Conservation (phyloP, 2,888 invertebrate species). For the Chesias legatella region DNA sequence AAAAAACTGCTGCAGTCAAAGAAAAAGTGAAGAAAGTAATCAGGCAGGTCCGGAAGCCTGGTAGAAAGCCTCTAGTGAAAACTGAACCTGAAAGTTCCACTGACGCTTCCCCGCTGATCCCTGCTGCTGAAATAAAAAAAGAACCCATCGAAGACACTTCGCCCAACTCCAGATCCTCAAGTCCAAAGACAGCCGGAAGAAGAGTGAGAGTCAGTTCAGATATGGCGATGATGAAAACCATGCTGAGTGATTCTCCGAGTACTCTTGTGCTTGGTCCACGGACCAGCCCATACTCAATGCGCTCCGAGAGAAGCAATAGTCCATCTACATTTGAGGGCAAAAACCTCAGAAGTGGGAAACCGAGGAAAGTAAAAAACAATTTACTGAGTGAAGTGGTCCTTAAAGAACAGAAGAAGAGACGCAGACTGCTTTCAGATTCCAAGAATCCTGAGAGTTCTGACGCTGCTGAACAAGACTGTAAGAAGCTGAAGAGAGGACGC, state of each 20-base stretch:
- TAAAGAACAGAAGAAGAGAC: slow-evolving; percentile 77
- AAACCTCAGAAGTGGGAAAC: slow-evolving; percentile 83
- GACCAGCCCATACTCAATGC: slow-evolving; percentile 81
- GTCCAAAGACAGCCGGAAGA: slow-evolving; percentile 68
- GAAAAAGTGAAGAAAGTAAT: slow-evolving; percentile 62
- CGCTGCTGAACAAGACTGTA: slow-evolving; percentile 53
- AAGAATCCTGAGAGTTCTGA: slow-evolving; percentile 60
- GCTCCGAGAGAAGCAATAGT: slow-evolving; percentile 80
- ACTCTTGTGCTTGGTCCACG: slow-evolving; percentile 63
- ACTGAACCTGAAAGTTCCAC: slow-evolving; percentile 53
- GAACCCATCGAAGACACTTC: slow-evolving; percentile 66
- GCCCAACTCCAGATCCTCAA: slow-evolving; percentile 69
- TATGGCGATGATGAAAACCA: slow-evolving; percentile 71
- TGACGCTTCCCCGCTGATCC: slow-evolving; percentile 60
- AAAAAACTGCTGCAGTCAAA: slow-evolving; percentile 58
- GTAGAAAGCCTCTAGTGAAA: slow-evolving; percentile 59
- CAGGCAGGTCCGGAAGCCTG: slow-evolving; percentile 47
- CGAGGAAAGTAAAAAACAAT: slow-evolving; percentile 80
- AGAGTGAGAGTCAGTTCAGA: slow-evolving; percentile 70
- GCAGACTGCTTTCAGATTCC: slow-evolving; percentile 79
- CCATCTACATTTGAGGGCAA: slow-evolving; percentile 74
- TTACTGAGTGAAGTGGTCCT: slow-evolving; percentile 80
- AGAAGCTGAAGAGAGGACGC: slow-evolving; percentile 69
- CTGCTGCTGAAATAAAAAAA: slow-evolving; percentile 69
- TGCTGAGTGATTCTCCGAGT: slow-evolving; percentile 62